Conservation (phyloP, 2,113 vertebrate species). For the Poeciliopsis prolifica region DNA sequence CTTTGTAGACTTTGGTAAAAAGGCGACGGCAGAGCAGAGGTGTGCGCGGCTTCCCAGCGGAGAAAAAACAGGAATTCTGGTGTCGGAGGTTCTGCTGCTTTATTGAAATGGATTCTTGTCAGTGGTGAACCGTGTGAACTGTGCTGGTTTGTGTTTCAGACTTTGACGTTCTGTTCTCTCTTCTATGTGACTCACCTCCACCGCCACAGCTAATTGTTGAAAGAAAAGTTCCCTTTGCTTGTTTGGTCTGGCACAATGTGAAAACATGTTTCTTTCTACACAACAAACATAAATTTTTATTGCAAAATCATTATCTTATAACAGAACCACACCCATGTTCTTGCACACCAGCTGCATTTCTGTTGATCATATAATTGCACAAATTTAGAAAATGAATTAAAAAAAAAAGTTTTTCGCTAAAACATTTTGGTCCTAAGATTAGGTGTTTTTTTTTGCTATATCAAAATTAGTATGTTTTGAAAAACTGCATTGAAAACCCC, state of each 20-base stretch:
- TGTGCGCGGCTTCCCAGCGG: slow-evolving; percentile 57
- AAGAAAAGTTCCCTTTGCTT: slow-evolving; percentile 16
- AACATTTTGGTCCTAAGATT: no score
- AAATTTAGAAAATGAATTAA: no score
- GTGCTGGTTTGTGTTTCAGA: slow-evolving; percentile 33
- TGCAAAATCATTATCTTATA: neutral
- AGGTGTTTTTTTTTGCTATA: no score
- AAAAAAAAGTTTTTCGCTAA: no score
- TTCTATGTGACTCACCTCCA: neutral
- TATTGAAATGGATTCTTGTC: slow-evolving; percentile 53
- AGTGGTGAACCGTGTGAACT: slow-evolving; percentile 54
- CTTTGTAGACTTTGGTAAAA: slow-evolving; percentile 78
- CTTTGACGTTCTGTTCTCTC: slow-evolving; percentile 3
- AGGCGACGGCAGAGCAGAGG: slow-evolving; percentile 59
- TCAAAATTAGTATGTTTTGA: no score
- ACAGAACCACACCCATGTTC: neutral
- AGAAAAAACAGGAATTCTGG: slow-evolving; percentile 42
- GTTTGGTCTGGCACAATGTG: neutral
- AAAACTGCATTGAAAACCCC: no score
- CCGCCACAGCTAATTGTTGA: neutral
- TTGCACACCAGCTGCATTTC: no score
- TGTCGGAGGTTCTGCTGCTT: slow-evolving; percentile 44
- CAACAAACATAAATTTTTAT: neutral
- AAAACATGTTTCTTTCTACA: neutral
- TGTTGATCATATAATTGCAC: no score